A percentile compares a stretch with the other conserved stretches of the same genome.
Evolutionary conservation across 2,113 vertebrate genomes (phyloP).

Genomic region (Silurus meridionalis): DNA sequence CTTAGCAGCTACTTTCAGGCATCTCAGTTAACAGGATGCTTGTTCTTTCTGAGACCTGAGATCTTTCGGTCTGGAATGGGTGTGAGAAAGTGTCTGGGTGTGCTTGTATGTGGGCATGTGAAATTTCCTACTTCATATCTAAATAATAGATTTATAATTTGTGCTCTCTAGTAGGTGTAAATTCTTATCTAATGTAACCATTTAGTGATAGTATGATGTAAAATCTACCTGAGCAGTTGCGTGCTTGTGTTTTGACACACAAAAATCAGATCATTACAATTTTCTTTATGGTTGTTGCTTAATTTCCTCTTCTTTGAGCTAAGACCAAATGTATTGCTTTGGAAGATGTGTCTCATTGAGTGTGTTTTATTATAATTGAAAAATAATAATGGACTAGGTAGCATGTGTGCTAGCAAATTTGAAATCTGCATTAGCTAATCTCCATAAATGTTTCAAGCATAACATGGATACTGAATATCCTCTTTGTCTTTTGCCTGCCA

Average conservation of each 20-base stretch:
- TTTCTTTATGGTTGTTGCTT: neutral
- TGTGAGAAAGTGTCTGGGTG: constrained; percentile 30
- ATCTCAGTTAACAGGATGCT: constrained; percentile 61
- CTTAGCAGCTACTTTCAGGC: constrained; percentile 57
- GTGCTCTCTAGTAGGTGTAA: neutral
- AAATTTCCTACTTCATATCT: constrained; percentile 25
- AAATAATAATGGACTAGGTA: neutral
- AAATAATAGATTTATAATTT: no score
- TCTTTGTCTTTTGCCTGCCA: neutral
- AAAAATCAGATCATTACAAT: neutral
- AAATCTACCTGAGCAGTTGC: neutral
- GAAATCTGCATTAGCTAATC: neutral
- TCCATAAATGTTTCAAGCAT: neutral
- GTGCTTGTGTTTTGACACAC: neutral
- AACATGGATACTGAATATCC: neutral
- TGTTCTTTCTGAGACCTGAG: constrained; percentile 61
- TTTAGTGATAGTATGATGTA: neutral
- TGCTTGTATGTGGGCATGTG: constrained; percentile 11
- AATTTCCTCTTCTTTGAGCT: neutral
- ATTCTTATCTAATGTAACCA: neutral
- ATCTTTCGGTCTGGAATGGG: constrained; percentile 48
- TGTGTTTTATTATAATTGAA: neutral
- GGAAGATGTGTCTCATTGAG: neutral
- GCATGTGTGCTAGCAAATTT: neutral
- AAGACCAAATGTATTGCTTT: neutral